Evolutionary conservation across 2,888 invertebrate species (phyloP).

Genomic region (Sepiola atlantica): DNA sequence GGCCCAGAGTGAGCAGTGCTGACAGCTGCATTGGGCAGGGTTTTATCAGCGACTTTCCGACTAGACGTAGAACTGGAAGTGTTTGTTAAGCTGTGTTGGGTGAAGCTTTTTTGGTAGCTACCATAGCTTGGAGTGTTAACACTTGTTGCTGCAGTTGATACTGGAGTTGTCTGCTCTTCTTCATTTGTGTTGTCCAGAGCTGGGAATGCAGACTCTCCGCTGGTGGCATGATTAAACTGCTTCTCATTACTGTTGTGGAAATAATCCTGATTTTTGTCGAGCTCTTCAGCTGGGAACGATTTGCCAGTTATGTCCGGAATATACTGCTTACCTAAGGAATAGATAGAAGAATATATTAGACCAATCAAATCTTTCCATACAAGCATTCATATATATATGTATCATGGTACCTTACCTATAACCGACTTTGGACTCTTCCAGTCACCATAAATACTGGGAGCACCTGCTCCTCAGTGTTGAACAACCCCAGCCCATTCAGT

Average conservation of each 20-base stretch:
- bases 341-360: constrained; percentile 15
- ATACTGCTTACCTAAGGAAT: constrained; percentile 37
- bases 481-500: no score
- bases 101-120: background rate
- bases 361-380: no score
- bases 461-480: no score
- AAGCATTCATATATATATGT: no score
- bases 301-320: constrained; percentile 34
- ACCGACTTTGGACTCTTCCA: no score
- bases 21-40: background rate
- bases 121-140: background rate
- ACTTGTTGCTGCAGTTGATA: background rate
- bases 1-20: background rate
- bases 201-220: background rate
- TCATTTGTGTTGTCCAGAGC: background rate
- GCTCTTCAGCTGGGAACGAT: constrained; percentile 32
- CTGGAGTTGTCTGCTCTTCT: background rate
- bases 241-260: constrained; percentile 24
- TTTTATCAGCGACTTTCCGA: background rate
- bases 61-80: background rate
- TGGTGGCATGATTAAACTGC: background rate
- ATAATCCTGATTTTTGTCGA: constrained; percentile 32
- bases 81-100: background rate
- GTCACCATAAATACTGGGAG: no score
- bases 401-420: no score